Base-by-base conservation (phyloP, 1,140 invertebrate genomes). In the Drosophila tsacasi region DNA sequence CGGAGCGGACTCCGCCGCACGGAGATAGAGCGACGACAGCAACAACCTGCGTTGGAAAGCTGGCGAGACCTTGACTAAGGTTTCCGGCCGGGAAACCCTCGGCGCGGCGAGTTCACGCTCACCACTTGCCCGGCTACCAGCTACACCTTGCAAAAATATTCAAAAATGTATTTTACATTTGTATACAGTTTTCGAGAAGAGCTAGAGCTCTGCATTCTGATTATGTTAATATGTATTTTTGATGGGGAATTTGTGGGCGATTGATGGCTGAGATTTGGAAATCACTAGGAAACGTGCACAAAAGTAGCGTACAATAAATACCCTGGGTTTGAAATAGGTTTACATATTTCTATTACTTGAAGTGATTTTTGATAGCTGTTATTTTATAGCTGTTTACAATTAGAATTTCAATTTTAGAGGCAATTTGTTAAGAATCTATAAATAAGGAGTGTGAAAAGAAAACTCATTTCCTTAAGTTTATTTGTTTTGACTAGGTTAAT, bases 1-100 rank as follows among this genome's bases (percentile, higher is more conserved):
- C 27, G 5, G 17, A 46, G 40, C 39, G 58, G 27, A 44, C 17
- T 32, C 60, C 30, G 19, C 49, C 23, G 27, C 59, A 54, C 49
- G 60, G n/a, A 37, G 17, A 25, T 13, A 58, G 27, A 32, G 65
- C 42, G 49, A 52, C 35, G 49, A 58, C 19, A 69, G 63, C 63
- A 27, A 67, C 69, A 72, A 73, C 66, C 66, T 73, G 69, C 68
- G 68, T 58, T 27, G 68, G 27, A 71, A 71, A 73, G 69, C 69
- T 68, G 40, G 19, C 49, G 57, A 73, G 71, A 73, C 67, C 71
- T 73, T 73, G 71, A 73, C 71, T 73, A 73, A 61, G 68, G 68
- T 73, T 73, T 73, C 71, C 71, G 71, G 69, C 69, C 67, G 69
- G 69, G 67, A 73, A 73, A 61, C 69, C 69, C 67, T 71, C 54